Percentiles rank a stretch among this genome's conserved stretches.
Conservation (phyloP, 2,797 vertebrate genomes). For the Coluber constrictor region DNA sequence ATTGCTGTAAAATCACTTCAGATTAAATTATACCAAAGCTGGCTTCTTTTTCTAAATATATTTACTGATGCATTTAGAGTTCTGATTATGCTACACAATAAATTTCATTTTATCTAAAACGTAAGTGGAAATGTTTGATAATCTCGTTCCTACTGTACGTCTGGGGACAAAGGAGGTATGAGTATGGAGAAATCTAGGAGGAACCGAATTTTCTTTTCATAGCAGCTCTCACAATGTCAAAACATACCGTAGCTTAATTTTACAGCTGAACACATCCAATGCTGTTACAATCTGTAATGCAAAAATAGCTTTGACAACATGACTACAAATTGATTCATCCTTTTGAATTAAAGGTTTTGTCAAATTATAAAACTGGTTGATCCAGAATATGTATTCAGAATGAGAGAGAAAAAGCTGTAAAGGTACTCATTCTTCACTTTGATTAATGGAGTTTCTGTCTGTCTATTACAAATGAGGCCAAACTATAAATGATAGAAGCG, state of each 20-base stretch:
- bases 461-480: neutral
- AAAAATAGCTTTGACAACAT: neutral
- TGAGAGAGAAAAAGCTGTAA: neutral
- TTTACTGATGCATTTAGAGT: neutral
- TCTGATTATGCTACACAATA: neutral
- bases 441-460: neutral
- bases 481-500: neutral
- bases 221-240: neutral
- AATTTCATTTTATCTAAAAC: neutral
- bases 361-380: neutral
- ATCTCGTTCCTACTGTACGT: neutral
- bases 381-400: neutral
- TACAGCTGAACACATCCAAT: neutral
- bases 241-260: neutral
- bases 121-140: neutral
- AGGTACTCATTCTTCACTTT: neutral
- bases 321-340: neutral
- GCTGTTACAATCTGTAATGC: neutral
- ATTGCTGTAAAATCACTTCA: neutral
- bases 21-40: neutral
- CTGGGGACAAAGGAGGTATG: neutral
- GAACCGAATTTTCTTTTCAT: neutral
- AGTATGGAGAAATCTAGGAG: neutral
- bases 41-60: neutral
- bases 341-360: neutral